A percentile compares a stretch with the other conserved stretches of the same genome.
Evolutionary conservation across 2,113 vertebrate species (phyloP).

Genomic region (Leucopsar rothschildi): DNA sequence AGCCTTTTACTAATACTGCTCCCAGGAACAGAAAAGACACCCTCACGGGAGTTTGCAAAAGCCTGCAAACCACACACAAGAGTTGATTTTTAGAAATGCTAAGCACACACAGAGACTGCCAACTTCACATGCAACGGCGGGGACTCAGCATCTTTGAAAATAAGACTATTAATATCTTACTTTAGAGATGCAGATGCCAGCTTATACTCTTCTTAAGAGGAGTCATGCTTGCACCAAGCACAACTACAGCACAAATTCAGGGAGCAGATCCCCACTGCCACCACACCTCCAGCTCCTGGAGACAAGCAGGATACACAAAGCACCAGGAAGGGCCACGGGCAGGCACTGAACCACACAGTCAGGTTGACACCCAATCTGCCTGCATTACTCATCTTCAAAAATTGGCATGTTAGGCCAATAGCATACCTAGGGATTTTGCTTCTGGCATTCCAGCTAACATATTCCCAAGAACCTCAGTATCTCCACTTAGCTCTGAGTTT

Average conservation of each 20-base stretch:
- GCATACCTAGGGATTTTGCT: neutral
- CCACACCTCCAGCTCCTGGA: neutral
- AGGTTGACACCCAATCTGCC: neutral
- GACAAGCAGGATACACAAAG: neutral
- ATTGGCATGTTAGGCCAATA: rapidly evolving
- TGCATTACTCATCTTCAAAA: neutral
- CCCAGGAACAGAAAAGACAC: conserved; percentile 37
- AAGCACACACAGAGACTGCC: neutral
- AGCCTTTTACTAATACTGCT: conserved; percentile 21
- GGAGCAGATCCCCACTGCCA: neutral
- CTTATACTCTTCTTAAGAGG: neutral
- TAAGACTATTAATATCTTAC: neutral
- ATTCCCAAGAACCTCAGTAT: neutral
- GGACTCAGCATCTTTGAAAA: neutral
- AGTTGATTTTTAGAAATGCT: neutral
- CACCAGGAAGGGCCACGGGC: rapidly evolving
- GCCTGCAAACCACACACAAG: neutral
- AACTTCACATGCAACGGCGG: neutral
- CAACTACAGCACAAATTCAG: neutral
- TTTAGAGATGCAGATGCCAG: neutral
- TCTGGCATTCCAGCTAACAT: neutral
- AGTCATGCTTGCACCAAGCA: neutral
- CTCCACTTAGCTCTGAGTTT: rapidly evolving
- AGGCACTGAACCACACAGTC: neutral
- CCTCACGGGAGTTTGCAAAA: neutral